phyloP scores from a whole-genome alignment of 2,113 vertebrate species.

The Cyrtonyx montezumae region DNA sequence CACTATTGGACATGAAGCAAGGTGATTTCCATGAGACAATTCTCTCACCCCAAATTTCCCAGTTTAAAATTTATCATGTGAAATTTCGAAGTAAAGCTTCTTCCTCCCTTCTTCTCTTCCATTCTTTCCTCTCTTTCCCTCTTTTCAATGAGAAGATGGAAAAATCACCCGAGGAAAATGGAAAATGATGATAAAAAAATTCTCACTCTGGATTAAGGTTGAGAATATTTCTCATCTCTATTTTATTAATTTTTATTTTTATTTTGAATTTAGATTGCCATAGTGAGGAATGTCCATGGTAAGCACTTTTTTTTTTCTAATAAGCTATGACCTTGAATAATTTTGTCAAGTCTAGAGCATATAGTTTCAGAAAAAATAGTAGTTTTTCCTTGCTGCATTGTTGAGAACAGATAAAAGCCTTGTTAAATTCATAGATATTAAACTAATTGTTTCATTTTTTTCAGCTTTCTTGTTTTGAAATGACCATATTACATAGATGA shows the following conservation, averaged over 20 bases:
- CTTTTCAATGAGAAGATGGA: neutral
- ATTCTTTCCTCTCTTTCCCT: rapidly evolving
- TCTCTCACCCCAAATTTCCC: neutral
- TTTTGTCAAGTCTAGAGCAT: neutral
- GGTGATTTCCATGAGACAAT: neutral
- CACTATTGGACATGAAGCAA: rapidly evolving
- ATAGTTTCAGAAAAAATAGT: neutral
- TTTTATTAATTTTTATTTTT: too few relatives aligned
- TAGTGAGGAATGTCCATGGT: neutral
- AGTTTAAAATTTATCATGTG: neutral
- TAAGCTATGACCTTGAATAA: neutral
- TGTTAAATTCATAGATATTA: neutral
- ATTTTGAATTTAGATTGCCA: neutral
- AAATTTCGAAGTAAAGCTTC: neutral
- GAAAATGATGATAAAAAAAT: neutral
- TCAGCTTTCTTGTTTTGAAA: neutral
- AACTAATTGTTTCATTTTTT: neutral
- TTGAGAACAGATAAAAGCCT: neutral
- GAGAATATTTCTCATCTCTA: neutral
- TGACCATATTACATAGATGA: neutral
- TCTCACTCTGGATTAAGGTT: rapidly evolving
- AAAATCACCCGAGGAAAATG: neutral
- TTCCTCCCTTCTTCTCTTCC: neutral
- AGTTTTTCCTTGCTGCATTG: neutral
- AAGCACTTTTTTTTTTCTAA: neutral